A percentile compares a stretch with the other conserved stretches of the same genome.
Evolutionary conservation across 2,888 invertebrate genomes (phyloP).

Genomic region (Watsonalla cultraria): DNA sequence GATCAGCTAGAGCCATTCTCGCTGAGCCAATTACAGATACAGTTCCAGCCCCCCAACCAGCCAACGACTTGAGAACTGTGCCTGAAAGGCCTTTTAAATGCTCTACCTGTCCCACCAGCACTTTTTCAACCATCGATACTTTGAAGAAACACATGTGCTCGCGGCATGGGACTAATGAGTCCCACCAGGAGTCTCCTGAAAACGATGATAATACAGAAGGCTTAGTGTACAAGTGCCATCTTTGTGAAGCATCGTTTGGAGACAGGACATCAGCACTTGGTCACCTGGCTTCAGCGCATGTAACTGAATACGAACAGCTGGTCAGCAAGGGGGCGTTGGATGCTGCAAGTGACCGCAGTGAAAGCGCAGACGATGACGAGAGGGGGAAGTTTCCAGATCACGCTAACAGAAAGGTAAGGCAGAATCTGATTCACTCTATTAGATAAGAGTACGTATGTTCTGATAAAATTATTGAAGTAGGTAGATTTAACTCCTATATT

Average conservation of each 20-base stretch:
- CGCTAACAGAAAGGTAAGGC: slow-evolving; percentile 87
- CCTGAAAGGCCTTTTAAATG: slow-evolving; percentile 90
- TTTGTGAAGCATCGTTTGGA: slow-evolving; percentile 92
- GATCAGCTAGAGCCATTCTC: slow-evolving; percentile 65
- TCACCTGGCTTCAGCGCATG: slow-evolving; percentile 87
- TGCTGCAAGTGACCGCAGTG: slow-evolving; percentile 79
- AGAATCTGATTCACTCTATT: slow-evolving; percentile 2
- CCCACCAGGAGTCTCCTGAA: slow-evolving; percentile 60
- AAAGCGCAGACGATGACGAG: slow-evolving; percentile 82
- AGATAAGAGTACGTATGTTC: background rate
- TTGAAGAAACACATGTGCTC: slow-evolving; percentile 87
- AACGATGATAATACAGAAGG: slow-evolving; percentile 69
- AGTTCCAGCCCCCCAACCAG: slow-evolving; percentile 42
- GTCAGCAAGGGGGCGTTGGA: slow-evolving; percentile 87
- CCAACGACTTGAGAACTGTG: slow-evolving; percentile 79
- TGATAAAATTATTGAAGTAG: no score
- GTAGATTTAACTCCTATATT: background rate
- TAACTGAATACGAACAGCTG: slow-evolving; percentile 88
- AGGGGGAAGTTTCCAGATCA: slow-evolving; percentile 91
- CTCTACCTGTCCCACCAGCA: slow-evolving; percentile 88
- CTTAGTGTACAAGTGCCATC: slow-evolving; percentile 93
- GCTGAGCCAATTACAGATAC: slow-evolving; percentile 59
- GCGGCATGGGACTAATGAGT: slow-evolving; percentile 80
- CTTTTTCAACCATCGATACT: slow-evolving; percentile 88
- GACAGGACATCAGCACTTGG: slow-evolving; percentile 88